These are phyloP conservation scores for Narcine bancroftii DNA, from an alignment of 2,113 vertebrate species.

Conservation along the genomic window DNA sequence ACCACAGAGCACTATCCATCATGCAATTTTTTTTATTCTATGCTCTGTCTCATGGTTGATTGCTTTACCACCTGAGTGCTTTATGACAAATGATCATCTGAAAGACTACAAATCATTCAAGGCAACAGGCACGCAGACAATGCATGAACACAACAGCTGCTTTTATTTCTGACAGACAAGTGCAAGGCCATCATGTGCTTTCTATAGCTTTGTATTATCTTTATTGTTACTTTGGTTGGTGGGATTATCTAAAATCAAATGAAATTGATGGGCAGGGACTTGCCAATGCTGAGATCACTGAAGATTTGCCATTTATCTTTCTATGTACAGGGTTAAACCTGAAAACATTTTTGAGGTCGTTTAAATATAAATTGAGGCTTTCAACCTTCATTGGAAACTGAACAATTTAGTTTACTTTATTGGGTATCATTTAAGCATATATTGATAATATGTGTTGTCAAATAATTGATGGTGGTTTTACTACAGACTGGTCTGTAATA, in stretches of 20 bases:
- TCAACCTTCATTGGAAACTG: not conserved
- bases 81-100: constrained; percentile 32
- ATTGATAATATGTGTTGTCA: not conserved
- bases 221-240: not conserved
- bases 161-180: not conserved
- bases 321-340: not conserved
- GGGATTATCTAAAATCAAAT: constrained; percentile 22
- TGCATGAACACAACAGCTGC: constrained; percentile 10
- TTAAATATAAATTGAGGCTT: constrained; percentile 3
- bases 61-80: constrained; percentile 35
- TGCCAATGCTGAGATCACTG: not conserved
- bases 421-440: not conserved
- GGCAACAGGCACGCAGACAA: constrained; percentile 17
- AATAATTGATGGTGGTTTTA: not conserved
- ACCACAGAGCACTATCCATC: not conserved
- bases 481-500: not conserved
- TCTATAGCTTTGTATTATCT: not conserved
- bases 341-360: not conserved
- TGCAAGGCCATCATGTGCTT: not conserved
- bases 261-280: not conserved
- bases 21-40: not conserved
- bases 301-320: not conserved
- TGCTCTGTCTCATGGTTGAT: not conserved
- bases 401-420: not conserved
- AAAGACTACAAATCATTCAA: constrained; percentile 26